Evolutionary conservation across 1,140 invertebrate genomes (phyloP).

Genomic region (Drosophila seguyi): DNA sequence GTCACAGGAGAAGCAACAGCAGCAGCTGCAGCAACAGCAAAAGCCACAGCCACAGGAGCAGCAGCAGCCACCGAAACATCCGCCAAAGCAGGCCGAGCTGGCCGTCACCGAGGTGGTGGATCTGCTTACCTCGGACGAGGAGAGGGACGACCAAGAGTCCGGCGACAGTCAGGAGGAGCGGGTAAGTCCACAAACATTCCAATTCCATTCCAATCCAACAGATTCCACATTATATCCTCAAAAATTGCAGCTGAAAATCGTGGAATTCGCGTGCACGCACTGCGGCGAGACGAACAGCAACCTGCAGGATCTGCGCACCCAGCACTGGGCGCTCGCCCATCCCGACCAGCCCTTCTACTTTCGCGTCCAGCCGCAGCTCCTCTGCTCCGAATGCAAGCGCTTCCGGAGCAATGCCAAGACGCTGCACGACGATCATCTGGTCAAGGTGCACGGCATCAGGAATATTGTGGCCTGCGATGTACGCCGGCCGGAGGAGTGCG

Average conservation of each 20-base stretch:
- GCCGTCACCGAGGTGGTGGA: conserved; percentile 46
- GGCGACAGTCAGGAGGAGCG: conserved; percentile 2
- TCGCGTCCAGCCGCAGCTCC: conserved; percentile 52
- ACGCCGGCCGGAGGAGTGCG: conserved; percentile 42
- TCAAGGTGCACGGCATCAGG: conserved; percentile 10
- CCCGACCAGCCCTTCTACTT: conserved; percentile 59
- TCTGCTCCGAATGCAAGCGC: conserved; percentile 44
- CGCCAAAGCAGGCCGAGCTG: not conserved
- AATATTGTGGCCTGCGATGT: conserved; percentile 53
- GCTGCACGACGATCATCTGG: conserved; percentile 43
- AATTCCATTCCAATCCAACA: not conserved
- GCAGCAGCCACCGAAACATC: not conserved
- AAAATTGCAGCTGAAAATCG: not conserved
- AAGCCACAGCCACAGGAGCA: not conserved
- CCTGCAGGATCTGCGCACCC: conserved; percentile 28
- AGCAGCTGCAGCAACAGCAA: too few relatives aligned
- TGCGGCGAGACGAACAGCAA: conserved; percentile 33
- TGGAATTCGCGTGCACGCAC: conserved; percentile 53
- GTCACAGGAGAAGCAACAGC: not conserved
- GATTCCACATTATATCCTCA: not conserved
- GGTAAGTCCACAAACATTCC: not conserved
- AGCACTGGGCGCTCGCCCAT: conserved; percentile 53
- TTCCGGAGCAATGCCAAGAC: conserved; percentile 46
- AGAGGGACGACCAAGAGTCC: conserved; percentile 1
- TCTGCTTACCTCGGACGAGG: conserved; percentile 55